Base-by-base conservation (phyloP, 2,888 invertebrate species). In the Tetrapedia diversipes region DNA sequence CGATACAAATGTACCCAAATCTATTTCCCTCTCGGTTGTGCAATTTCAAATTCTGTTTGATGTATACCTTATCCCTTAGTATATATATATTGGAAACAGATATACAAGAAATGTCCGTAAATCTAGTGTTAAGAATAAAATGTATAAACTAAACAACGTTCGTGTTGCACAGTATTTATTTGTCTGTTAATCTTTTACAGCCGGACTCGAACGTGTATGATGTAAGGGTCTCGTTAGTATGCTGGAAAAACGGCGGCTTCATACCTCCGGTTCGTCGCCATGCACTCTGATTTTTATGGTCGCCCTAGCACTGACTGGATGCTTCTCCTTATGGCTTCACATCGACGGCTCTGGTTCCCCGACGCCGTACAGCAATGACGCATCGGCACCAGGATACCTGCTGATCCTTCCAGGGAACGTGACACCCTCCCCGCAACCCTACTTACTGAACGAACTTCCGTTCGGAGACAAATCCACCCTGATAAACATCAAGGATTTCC, bases 401-500 rank as follows among this genome's bases (percentile, higher is more conserved):
- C 69, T 89, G 27, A 74, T 89, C 32, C 72, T 84, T 8, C 86
- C 89, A 43, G 85, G 86, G 39, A 89, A 89, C 67, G 57, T 71
- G 3, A 86, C 88, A 0, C 78, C 79, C 16, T 73, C 83, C 7
- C 77, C 85, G 27, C 83, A 83, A 19, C 74, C 88, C 14, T 88
- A 88, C 65, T 81, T 84, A 47, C 53, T 86, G 41, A 86, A 82
- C 83, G 88, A 91, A 56, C 85, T 91, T 63, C 84, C 90, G 67
- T 79, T 84, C 81, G 87, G 85, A 71, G 91, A 91, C 86, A 87
- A 87, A 81, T 87, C 89, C 27, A 91, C 86, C 7, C 81, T 91
- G 60, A 91, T 92, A 61, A 88, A 92, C 76, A 89, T 96, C 56
- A 92, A 92, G 57, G 92, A 94, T 85, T 96, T 96, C 88, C 90